Evolutionary conservation across 2,113 vertebrate species (phyloP), one percentile per base, ranked within the genome.

Genomic region (Pseudorectes ferrugineus): DNA sequence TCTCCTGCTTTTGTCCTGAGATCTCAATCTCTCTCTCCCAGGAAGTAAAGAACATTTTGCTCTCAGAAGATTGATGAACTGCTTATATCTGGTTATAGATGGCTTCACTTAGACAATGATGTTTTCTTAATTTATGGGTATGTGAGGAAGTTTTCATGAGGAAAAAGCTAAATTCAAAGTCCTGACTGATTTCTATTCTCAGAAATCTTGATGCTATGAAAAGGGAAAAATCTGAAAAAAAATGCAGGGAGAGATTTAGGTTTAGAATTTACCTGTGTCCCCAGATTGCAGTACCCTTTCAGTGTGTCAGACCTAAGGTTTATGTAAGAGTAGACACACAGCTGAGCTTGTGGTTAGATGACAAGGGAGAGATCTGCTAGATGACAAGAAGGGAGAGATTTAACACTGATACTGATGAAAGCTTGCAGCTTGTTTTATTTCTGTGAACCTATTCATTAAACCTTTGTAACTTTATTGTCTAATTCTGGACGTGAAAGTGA

Each of bases 241-340:
- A 40, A 31, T 0, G 1, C 6, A 48, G 15, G 6, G 16, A 77
- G 23, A 71, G 16, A 38, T 46, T 58, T 28, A 67, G 20, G 4
- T 29, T 76, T 86, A 42, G 43, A 54, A 76, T 68, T 72, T 72
- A 31, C 15, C 12, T 6, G 1, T 48, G 10, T 29, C 21, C 31
- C 82, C 0, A 0, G 4, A 28, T 14, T 71, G 26, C n/a, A 67
- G 48, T 35, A n/a, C 13, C 6, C 10, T 26, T 62, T 22, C 28
- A 25, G 14, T 7, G 2, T n/a, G 17, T 38, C 42, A 78, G 55
- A 65, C 6, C 12, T 20, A 74, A 43, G 48, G 25, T 51, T 74
- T 62, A 16, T 31, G 7, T 36, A 65, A 57, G 11, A 74, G 26
- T 11, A 90, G 59, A 48, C 12, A 43, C 7, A 20, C 3, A 86